Percentiles rank a stretch among this genome's conserved stretches.
Evolutionary conservation across 1,140 invertebrate genomes (phyloP).

Genomic region (Ylistrum balloti): DNA sequence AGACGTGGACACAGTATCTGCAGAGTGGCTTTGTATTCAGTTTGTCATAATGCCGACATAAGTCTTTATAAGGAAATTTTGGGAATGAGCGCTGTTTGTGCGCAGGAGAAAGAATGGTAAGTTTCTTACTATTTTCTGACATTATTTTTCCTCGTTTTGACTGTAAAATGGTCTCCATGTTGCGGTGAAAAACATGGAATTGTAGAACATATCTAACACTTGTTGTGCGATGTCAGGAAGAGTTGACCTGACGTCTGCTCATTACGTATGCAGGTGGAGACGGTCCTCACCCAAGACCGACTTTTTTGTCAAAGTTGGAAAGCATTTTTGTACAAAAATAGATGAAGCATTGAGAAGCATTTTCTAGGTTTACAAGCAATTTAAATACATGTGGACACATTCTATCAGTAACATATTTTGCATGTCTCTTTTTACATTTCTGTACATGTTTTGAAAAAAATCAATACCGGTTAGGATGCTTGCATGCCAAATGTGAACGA

Average conservation of each 20-base stretch:
- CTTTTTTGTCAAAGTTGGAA: background rate
- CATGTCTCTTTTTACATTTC: background rate
- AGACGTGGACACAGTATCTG: constrained; percentile 51
- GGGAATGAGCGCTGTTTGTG: constrained; percentile 34
- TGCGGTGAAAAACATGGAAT: background rate
- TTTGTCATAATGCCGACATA: constrained; percentile 54
- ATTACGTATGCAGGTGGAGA: background rate
- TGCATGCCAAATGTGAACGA: background rate
- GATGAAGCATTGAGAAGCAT: background rate
- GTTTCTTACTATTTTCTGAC: background rate
- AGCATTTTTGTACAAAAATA: background rate
- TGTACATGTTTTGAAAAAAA: background rate
- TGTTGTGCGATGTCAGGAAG: constrained; percentile 36
- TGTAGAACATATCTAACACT: background rate
- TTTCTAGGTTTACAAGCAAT: background rate
- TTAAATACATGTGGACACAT: background rate
- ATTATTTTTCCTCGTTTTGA: constrained; percentile 4
- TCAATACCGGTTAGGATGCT: background rate
- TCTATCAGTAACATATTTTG: background rate
- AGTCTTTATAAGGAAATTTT: constrained; percentile 36
- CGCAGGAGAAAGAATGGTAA: constrained; percentile 51
- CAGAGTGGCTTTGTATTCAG: constrained; percentile 51
- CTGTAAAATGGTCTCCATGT: background rate
- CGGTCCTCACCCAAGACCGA: background rate
- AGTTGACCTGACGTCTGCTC: constrained; percentile 14